phyloP scores from a whole-genome alignment of 2,797 vertebrate genomes.

The Sphaeramia orbicularis region DNA sequence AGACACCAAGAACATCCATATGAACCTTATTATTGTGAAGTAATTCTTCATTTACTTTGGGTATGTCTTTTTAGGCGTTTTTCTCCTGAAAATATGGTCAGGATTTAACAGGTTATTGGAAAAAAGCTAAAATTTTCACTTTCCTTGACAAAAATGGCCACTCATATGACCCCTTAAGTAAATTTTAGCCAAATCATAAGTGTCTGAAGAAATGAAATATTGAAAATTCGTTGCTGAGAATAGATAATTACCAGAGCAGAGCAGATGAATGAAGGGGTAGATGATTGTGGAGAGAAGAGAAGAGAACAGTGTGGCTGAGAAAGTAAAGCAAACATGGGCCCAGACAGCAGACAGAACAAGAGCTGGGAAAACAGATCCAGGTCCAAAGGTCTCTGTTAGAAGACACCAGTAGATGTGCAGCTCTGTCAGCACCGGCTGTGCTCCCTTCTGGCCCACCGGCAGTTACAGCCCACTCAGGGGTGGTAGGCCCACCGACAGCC shows the following conservation, averaged over 20 bases:
- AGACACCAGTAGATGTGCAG: constrained; percentile 20
- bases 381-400: constrained; percentile 28
- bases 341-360: constrained; percentile 22
- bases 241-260: constrained; percentile 18
- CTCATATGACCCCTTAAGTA: too few species aligned
- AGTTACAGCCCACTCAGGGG: constrained; percentile 50
- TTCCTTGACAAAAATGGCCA: too few species aligned
- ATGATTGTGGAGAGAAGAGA: constrained; percentile 16
- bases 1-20: too few species aligned
- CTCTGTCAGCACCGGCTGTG: constrained; percentile 40
- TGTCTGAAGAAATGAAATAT: constrained; percentile 16
- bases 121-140: too few species aligned
- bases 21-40: too few species aligned
- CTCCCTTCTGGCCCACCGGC: constrained; percentile 40
- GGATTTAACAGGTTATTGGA: too few species aligned
- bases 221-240: neutral
- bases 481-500: constrained; percentile 17
- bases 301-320: constrained; percentile 8
- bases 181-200: constrained; percentile 40
- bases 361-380: constrained; percentile 29
- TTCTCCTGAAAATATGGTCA: too few species aligned
- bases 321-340: constrained; percentile 28
- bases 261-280: constrained; percentile 5
- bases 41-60: too few species aligned
- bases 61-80: too few species aligned